Percentiles rank a stretch among this genome's conserved stretches.
phyloP scores from a whole-genome alignment of 2,888 invertebrate species.

The Dynastes grantii region DNA sequence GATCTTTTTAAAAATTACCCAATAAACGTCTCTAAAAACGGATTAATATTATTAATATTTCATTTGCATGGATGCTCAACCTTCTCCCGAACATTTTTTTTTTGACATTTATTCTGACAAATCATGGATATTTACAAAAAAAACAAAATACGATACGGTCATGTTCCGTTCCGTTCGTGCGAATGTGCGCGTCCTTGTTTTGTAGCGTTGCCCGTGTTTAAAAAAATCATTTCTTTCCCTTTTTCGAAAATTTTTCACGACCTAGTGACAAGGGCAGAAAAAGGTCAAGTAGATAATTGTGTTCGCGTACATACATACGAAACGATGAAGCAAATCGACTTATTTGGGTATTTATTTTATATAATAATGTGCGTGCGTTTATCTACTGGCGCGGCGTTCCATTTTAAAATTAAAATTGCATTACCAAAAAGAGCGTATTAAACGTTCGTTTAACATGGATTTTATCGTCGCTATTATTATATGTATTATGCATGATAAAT shows the following conservation, averaged over 20 bases:
- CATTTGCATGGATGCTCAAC: too few relatives aligned
- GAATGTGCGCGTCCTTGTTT: neutral
- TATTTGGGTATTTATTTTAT: slow-evolving; percentile 21
- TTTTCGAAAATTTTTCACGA: slow-evolving; percentile 23
- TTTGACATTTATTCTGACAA: too few relatives aligned
- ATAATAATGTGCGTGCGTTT: neutral
- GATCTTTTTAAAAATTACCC: too few relatives aligned
- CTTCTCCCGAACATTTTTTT: too few relatives aligned
- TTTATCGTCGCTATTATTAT: neutral
- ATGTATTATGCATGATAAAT: neutral
- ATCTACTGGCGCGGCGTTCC: neutral
- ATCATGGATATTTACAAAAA: too few relatives aligned
- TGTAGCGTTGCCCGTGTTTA: slow-evolving; percentile 1
- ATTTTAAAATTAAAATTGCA: slow-evolving; percentile 25
- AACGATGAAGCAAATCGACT: slow-evolving; percentile 2
- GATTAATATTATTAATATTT: too few relatives aligned
- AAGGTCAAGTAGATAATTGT: slow-evolving; percentile 26
- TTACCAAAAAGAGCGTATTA: slow-evolving; percentile 21
- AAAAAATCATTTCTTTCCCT: slow-evolving; percentile 18
- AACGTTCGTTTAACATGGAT: neutral
- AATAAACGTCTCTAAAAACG: too few relatives aligned
- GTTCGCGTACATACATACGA: neutral
- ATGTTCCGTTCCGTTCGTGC: too few relatives aligned
- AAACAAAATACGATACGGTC: too few relatives aligned
- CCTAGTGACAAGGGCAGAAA: slow-evolving; percentile 22